Percentiles rank a stretch among this genome's conserved stretches.
Conservation (phyloP, 2,888 invertebrate genomes). For the Plutella xylostella region DNA sequence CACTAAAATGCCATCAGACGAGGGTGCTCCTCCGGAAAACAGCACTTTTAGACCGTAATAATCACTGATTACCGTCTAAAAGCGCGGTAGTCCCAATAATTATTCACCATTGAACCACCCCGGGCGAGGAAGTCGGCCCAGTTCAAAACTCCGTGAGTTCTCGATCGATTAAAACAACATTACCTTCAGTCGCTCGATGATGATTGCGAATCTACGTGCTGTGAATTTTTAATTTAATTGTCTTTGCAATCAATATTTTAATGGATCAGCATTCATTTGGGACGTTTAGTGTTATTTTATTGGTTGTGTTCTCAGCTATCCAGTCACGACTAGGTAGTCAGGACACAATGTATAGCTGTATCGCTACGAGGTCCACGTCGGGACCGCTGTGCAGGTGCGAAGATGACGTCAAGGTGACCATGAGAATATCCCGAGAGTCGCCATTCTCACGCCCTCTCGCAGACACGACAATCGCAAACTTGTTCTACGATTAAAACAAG, state of each 20-base stretch:
- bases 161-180: background rate
- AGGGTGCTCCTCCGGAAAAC: background rate
- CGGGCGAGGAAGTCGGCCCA: too few species aligned
- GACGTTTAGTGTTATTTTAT: background rate
- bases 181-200: background rate
- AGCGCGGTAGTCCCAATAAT: background rate
- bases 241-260: background rate
- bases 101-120: too few species aligned
- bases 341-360: background rate
- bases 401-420: constrained; percentile 50
- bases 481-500: constrained; percentile 40
- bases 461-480: constrained; percentile 48
- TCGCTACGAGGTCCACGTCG: too few species aligned
- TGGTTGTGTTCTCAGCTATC: background rate
- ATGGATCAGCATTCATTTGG: background rate
- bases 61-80: background rate
- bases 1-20: background rate
- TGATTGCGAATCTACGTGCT: background rate
- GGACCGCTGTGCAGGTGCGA: constrained; percentile 52
- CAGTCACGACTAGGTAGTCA: background rate
- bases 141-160: too few species aligned
- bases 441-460: constrained; percentile 60
- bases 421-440: constrained; percentile 54
- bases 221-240: background rate
- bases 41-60: background rate